Evolutionary conservation across 2,888 invertebrate genomes (phyloP).

Genomic region (Andrena camellia): DNA sequence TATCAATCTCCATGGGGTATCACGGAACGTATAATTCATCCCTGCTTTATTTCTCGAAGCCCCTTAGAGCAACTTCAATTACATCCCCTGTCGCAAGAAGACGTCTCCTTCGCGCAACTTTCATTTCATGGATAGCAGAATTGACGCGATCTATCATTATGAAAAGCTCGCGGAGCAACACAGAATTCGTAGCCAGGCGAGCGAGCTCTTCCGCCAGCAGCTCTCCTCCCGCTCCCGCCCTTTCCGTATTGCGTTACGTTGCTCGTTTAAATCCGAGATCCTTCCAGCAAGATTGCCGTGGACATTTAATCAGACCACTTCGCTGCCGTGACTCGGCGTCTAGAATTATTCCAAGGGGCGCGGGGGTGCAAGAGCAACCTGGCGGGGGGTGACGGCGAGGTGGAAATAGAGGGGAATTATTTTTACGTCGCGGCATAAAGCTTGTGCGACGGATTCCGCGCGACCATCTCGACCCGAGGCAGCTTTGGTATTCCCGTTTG

Average conservation of each 20-base stretch:
- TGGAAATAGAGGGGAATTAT: constrained; percentile 24
- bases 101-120: too few relatives aligned
- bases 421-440: constrained; percentile 14
- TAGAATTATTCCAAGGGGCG: constrained; percentile 24
- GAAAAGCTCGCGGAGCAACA: neutral
- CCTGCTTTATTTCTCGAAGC: too few relatives aligned
- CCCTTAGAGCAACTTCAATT: too few relatives aligned
- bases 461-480: neutral
- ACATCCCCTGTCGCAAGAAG: too few relatives aligned
- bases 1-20: too few relatives aligned
- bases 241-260: constrained; percentile 36
- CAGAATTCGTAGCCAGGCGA: neutral
- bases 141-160: too few relatives aligned
- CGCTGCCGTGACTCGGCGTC: neutral
- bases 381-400: too few relatives aligned
- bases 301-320: constrained; percentile 31
- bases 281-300: constrained; percentile 26
- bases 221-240: neutral
- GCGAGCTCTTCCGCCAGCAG: constrained; percentile 1
- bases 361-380: too few relatives aligned
- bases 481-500: constrained; percentile 13
- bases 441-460: neutral
- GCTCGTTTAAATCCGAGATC: constrained; percentile 38
- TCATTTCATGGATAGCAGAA: too few relatives aligned
- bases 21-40: too few relatives aligned